Evolutionary conservation across 1,140 invertebrate genomes (phyloP).

Genomic region (Rhynchophorus ferrugineus): DNA sequence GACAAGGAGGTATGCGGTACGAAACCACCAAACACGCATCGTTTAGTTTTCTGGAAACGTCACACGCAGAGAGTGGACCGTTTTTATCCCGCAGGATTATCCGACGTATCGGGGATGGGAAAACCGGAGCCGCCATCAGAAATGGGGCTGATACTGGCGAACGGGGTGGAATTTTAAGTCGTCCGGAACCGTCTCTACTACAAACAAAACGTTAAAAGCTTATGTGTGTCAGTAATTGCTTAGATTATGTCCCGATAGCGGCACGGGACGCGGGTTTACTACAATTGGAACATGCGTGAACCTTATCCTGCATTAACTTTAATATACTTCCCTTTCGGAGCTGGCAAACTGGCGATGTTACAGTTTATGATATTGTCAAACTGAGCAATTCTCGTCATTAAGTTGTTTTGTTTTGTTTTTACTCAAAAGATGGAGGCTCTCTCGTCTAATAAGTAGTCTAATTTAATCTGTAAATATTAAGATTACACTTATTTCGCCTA

Average conservation of each 20-base stretch:
- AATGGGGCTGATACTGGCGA: background rate
- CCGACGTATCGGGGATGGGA: background rate
- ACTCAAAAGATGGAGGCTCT: too few species aligned
- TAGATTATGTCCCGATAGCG: background rate
- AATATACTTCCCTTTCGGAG: too few species aligned
- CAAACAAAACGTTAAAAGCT: constrained; percentile 4
- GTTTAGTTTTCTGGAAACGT: background rate
- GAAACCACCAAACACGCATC: constrained; percentile 1
- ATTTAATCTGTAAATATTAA: too few species aligned
- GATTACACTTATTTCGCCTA: too few species aligned
- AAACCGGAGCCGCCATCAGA: background rate
- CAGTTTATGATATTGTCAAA: too few species aligned
- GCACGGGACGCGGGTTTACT: background rate
- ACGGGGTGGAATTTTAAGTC: background rate
- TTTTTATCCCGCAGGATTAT: background rate
- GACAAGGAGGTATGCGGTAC: too few species aligned
- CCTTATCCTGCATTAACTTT: background rate
- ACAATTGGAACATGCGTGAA: background rate
- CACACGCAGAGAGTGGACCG: constrained; percentile 1
- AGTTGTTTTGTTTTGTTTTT: too few species aligned
- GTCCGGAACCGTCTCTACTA: background rate
- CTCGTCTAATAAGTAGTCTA: too few species aligned
- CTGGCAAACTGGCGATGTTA: too few species aligned
- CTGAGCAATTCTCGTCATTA: too few species aligned
- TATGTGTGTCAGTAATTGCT: background rate